Base-by-base conservation (phyloP, 2,797 vertebrate species). In the Xiphophorus birchmanni region DNA sequence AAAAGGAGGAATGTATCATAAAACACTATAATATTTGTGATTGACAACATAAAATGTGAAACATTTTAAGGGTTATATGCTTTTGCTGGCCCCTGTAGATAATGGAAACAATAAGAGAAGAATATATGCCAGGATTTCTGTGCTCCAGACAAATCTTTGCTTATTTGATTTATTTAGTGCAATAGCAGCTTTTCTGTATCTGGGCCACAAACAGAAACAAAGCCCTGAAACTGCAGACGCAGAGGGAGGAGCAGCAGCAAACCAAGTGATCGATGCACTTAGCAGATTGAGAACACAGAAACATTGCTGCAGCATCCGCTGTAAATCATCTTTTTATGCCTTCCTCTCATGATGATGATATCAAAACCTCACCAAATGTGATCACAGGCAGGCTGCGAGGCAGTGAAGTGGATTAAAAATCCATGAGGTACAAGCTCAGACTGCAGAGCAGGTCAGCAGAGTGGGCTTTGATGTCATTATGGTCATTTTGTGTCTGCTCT, bases 251-350 rank as follows among this genome's bases (percentile, higher is more conserved):
- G 54, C 60, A 29, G 78, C 23, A 63, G 67, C 47, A 54, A 82
- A 88, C 80, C 63, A 85, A 84, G 85, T 82, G 91, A 93, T 78
- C 79, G 77, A 91, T 92, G 88, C 92, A 87, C 85, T 92, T 79
- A 89, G 86, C 54, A 78, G 71, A 90, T 89, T 87, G 88, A 82
- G 78, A 88, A 88, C 88, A 29, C 74, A 82, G 86, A 82, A 83
- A 85, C 75, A 80, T 2, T 40, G 77, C 6, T 2, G 58, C 2
- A 76, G 56, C 1, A 26, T 60, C 29, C 40, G 42, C 4, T 45
- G 23, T 23, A 26, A 35, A n/a, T 35, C 52, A 8, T 72, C 44
- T 35, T 72, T 58, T 48, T 8, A 65, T 82, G 15, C 1, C 65
- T 63, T 5, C 8, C 21, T 73, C 50, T 78, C 1, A 0, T 9